Percentiles rank a stretch among this genome's conserved stretches.
Evolutionary conservation across 2,888 invertebrate genomes (phyloP).

Genomic region (Mongoloraphidia duomilia): DNA sequence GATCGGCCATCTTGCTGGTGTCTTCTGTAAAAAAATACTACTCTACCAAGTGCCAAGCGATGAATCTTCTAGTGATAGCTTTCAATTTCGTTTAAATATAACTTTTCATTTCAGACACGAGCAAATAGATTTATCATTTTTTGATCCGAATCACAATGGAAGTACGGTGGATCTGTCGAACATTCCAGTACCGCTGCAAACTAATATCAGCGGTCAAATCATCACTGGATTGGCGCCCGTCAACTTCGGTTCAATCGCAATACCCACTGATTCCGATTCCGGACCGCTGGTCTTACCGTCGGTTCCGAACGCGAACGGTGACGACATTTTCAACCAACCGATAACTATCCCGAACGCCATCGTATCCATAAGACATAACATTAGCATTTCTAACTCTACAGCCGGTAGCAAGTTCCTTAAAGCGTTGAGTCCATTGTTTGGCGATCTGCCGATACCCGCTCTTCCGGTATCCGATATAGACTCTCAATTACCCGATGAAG

Average conservation of each 20-base stretch:
- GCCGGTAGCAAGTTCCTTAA: conserved; percentile 20
- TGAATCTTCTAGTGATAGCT: background rate
- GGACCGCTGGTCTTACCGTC: conserved; percentile 6
- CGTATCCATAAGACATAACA: conserved; percentile 23
- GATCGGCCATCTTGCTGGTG: too few species aligned
- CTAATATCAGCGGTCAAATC: conserved; percentile 36
- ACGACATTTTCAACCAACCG: conserved; percentile 13
- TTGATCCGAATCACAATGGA: conserved; percentile 33
- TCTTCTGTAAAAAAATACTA: background rate
- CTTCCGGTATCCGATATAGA: too few species aligned
- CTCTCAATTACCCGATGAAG: too few species aligned
- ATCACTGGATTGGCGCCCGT: conserved; percentile 36
- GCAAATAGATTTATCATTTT: conserved; percentile 38
- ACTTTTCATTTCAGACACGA: conserved; percentile 28
- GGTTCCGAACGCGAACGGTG: conserved; percentile 11
- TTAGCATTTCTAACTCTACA: conserved; percentile 21
- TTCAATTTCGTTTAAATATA: background rate
- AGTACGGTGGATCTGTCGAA: conserved; percentile 35
- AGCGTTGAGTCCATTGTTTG: conserved; percentile 17
- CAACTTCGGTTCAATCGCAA: conserved; percentile 22
- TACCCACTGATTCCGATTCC: conserved; percentile 16
- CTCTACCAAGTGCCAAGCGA: background rate
- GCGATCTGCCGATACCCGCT: conserved; percentile 7
- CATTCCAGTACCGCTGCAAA: conserved; percentile 38
- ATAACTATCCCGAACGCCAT: conserved; percentile 22